These are phyloP conservation scores for Aspidiotus destructor DNA, from an alignment of 2,888 invertebrate species.

Conservation along the genomic window DNA sequence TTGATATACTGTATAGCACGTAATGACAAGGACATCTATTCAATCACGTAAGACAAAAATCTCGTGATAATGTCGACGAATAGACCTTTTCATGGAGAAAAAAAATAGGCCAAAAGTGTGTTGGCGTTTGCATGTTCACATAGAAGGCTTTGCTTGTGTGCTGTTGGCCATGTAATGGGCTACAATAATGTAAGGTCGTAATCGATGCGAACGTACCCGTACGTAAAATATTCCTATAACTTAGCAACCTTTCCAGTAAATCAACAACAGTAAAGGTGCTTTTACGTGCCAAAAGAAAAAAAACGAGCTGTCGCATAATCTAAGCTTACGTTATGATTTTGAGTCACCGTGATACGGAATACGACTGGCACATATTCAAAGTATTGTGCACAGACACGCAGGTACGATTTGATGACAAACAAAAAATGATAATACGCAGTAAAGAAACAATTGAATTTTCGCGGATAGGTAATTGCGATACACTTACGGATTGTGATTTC, in stretches of 20 bases:
- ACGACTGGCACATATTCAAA: slow-evolving; percentile 68
- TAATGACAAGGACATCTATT: too few species aligned
- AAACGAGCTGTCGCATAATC: slow-evolving; percentile 7
- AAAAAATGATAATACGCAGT: too few species aligned
- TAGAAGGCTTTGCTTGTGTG: too few species aligned
- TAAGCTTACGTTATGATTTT: slow-evolving; percentile 21
- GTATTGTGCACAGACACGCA: slow-evolving; percentile 42
- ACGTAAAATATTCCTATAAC: slow-evolving; percentile 22
- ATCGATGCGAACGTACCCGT: slow-evolving; percentile 16
- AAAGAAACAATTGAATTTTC: too few species aligned
- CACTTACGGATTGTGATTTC: too few species aligned
- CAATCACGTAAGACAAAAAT: too few species aligned
- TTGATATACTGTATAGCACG: too few species aligned
- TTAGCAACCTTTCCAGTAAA: slow-evolving; percentile 28
- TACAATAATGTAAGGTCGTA: background rate
- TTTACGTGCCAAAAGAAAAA: slow-evolving; percentile 17
- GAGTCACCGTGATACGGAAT: slow-evolving; percentile 46
- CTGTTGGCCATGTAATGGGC: too few species aligned
- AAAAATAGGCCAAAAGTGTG: slow-evolving; percentile 29
- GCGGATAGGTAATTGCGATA: too few species aligned
- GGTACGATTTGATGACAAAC: slow-evolving; percentile 1
- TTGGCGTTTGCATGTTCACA: slow-evolving; percentile 25
- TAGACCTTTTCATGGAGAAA: background rate
- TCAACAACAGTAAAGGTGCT: slow-evolving; percentile 28
- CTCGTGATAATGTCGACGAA: too few species aligned